Base-by-base conservation (phyloP, 1,140 invertebrate species). In the Trachelipus rathkii region DNA sequence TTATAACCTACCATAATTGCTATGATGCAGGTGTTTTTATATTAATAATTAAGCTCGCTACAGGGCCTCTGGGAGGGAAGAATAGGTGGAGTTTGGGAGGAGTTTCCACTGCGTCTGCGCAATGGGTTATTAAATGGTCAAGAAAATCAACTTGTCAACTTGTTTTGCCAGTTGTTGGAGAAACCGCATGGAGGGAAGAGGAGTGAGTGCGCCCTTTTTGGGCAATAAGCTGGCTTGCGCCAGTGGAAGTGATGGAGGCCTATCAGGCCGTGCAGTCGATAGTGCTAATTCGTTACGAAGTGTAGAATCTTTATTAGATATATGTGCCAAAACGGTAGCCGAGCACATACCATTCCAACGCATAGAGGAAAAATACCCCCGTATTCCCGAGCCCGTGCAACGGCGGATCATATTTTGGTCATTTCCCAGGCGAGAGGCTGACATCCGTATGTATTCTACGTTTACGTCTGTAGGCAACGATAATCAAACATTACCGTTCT, bases 371-470 rank as follows among this genome's bases (percentile, higher is more conserved):
- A 88, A 91, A 79, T 93, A 92, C 85, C 91, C 92, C 83, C 89
- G 92, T 81, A 93, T 95, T 84, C 93, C 93, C 60, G 93, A 94
- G 85, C 92, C 92, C 77, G 93, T 95, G 82, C 93, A 94, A 85
- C 88, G 91, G 77, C 88, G 92, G 84, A 92, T 94, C 84, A 92
- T 95, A 83, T 94, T 90, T 87, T 94, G 92, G 92, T 93, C 92
- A 74, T 94, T 94, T 85, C 93, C 93, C 77, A 86, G 93, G 81
- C 91, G 93, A 85, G 92, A 94, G 85, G 87, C 90, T 82, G 92
- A 94, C 86, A 94, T 94, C 84, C 92, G 91, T 85, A 94, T 94
- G 92, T 94, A 95, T 86, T 93, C 92, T 75, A 93, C 92, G 80
- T 88, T 93, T 84, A 89, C 91, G 84, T 78, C 77, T 44, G 73